These are phyloP conservation scores for Himantopus leucocephalus DNA, from an alignment of 2,113 vertebrate genomes.

Conservation along the genomic window DNA sequence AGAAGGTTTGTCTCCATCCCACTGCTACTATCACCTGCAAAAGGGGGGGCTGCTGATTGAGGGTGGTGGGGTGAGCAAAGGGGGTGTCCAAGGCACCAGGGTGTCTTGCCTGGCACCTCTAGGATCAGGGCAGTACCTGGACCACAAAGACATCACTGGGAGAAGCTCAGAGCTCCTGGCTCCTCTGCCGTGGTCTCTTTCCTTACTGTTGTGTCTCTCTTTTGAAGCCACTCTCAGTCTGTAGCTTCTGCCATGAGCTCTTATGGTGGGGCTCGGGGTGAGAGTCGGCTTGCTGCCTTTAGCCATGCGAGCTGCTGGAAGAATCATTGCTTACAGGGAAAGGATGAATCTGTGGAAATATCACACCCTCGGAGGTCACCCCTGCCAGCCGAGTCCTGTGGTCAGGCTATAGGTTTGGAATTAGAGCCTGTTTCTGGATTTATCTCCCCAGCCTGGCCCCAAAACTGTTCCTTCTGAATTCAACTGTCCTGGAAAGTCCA, in stretches of 20 bases:
- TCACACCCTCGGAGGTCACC: not conserved
- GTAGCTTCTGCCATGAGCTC: not conserved
- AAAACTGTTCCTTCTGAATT: not conserved
- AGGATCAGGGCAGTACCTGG: not conserved
- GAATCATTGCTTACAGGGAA: not conserved
- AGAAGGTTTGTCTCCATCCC: not conserved
- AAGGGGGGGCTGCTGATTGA: not conserved
- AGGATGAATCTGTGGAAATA: not conserved
- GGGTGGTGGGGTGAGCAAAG: not conserved
- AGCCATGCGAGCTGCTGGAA: not conserved
- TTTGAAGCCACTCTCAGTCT: not conserved
- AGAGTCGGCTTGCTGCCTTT: not conserved
- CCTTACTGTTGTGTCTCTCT: not conserved
- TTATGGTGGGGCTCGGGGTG: not conserved
- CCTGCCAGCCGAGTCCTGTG: not conserved
- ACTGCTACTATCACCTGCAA: not conserved
- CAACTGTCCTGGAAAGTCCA: not conserved
- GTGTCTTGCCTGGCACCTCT: not conserved
- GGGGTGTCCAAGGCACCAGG: not conserved
- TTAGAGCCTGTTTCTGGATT: not conserved
- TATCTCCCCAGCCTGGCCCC: not conserved
- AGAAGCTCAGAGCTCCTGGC: not conserved
- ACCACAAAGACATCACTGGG: not conserved
- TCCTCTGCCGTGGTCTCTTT: not conserved
- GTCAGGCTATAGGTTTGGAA: not conserved